A percentile compares a stretch with the other conserved stretches of the same genome.
Evolutionary conservation across 2,113 vertebrate genomes (phyloP).

Genomic region (Perca fluviatilis): DNA sequence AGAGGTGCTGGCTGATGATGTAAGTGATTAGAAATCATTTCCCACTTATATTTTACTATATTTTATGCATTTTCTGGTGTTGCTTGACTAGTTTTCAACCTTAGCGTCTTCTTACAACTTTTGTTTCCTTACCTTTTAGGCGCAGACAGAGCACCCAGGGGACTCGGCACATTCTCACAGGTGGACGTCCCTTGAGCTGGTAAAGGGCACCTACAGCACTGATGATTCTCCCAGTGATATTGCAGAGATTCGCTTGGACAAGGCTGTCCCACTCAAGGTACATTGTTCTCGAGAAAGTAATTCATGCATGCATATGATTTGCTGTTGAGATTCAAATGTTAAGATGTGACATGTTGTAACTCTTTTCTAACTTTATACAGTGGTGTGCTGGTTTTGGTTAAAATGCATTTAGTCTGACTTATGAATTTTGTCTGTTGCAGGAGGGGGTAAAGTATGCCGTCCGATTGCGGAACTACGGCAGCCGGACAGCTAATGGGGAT

Average conservation of each 20-base stretch:
- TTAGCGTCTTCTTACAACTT: background rate
- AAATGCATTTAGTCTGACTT: background rate
- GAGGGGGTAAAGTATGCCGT: slow-evolving; percentile 97
- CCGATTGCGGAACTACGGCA: slow-evolving; percentile 97
- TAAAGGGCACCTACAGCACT: slow-evolving; percentile 98
- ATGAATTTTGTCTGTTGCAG: slow-evolving; percentile 71
- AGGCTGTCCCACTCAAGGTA: slow-evolving; percentile 98
- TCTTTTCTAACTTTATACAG: background rate
- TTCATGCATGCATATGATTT: background rate
- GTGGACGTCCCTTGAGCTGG: slow-evolving; percentile 97
- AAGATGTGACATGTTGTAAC: background rate
- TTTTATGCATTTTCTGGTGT: background rate
- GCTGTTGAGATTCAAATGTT: background rate
- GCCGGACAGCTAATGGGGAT: slow-evolving; percentile 98
- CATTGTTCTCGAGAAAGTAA: background rate
- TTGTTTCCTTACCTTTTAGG: slow-evolving; percentile 58
- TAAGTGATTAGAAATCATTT: slow-evolving; percentile 78
- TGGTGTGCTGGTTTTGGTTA: background rate
- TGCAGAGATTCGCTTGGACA: slow-evolving; percentile 97
- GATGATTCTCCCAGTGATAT: slow-evolving; percentile 98
- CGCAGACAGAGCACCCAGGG: slow-evolving; percentile 94
- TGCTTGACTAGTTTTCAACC: background rate
- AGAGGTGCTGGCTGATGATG: slow-evolving; percentile 97
- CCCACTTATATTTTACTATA: no score
- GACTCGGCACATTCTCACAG: slow-evolving; percentile 97